These are phyloP conservation scores for Nomada fabriciana DNA, from an alignment of 2,888 invertebrate species.

Conservation along the genomic window DNA sequence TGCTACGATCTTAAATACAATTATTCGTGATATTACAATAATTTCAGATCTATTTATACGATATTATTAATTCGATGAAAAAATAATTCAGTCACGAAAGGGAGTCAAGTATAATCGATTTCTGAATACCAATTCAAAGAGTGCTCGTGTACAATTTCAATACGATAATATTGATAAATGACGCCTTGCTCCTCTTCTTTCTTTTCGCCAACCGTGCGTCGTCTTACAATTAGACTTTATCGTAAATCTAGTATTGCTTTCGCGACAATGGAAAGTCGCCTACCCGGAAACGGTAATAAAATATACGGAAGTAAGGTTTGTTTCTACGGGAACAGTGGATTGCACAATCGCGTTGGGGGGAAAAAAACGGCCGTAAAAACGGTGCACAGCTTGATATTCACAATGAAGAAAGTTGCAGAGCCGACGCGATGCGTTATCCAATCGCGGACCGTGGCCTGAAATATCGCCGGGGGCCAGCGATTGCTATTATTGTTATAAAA, in stretches of 20 bases:
- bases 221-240: neutral
- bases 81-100: too few relatives aligned
- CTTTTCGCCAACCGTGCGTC: neutral
- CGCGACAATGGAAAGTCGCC: constrained; percentile 8
- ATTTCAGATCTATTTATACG: too few relatives aligned
- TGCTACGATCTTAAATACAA: too few relatives aligned
- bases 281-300: constrained; percentile 33
- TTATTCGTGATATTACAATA: too few relatives aligned
- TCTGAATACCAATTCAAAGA: neutral
- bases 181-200: neutral
- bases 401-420: constrained; percentile 45
- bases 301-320: constrained; percentile 34
- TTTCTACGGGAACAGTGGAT: constrained; percentile 16
- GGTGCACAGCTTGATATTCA: constrained; percentile 7
- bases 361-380: constrained; percentile 15
- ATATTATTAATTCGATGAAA: too few relatives aligned
- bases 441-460: constrained; percentile 30
- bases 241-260: constrained; percentile 13
- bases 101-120: neutral
- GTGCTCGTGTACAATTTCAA: neutral
- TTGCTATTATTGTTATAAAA: constrained; percentile 50
- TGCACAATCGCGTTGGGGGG: constrained; percentile 6
- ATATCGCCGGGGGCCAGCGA: constrained; percentile 8
- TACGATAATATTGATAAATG: neutral
- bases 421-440: constrained; percentile 36